Evolutionary conservation across 2,113 vertebrate genomes (phyloP).

Genomic region (Misgurnus mizolepis): DNA sequence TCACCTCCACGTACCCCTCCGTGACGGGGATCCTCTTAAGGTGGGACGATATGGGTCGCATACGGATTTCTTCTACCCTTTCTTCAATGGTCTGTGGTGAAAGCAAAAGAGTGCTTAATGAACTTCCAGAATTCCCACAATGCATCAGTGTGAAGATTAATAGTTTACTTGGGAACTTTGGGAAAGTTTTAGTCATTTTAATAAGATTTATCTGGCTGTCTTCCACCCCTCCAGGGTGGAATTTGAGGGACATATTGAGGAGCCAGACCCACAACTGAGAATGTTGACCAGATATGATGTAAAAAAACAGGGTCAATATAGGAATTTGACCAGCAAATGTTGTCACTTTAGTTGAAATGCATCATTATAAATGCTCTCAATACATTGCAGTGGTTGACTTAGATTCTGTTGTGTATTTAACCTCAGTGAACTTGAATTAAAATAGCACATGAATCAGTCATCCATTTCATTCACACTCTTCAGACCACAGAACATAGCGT

Average conservation of each 20-base stretch:
- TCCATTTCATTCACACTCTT: not conserved
- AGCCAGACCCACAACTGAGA: constrained; percentile 9
- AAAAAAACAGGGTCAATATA: not conserved
- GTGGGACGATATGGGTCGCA: constrained; percentile 87
- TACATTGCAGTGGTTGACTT: not conserved
- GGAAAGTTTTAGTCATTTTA: not conserved
- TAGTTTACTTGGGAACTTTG: not conserved
- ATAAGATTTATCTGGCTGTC: not conserved
- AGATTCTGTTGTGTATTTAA: not conserved
- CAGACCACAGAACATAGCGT: not conserved
- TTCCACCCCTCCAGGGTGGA: not conserved
- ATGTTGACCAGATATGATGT: not conserved
- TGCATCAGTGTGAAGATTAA: not conserved
- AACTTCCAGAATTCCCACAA: not conserved
- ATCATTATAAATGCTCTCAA: not conserved
- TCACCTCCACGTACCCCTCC: constrained; percentile 93
- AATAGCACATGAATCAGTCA: not conserved
- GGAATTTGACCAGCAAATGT: not conserved
- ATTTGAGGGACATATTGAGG: constrained; percentile 3
- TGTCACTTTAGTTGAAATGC: not conserved
- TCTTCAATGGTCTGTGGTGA: constrained; percentile 76
- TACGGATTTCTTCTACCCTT: constrained; percentile 89
- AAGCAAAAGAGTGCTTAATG: not conserved
- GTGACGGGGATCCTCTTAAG: constrained; percentile 84
- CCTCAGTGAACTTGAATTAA: not conserved